Base-by-base conservation (phyloP, 2,888 invertebrate species). In the Plagodis dolabraria region DNA sequence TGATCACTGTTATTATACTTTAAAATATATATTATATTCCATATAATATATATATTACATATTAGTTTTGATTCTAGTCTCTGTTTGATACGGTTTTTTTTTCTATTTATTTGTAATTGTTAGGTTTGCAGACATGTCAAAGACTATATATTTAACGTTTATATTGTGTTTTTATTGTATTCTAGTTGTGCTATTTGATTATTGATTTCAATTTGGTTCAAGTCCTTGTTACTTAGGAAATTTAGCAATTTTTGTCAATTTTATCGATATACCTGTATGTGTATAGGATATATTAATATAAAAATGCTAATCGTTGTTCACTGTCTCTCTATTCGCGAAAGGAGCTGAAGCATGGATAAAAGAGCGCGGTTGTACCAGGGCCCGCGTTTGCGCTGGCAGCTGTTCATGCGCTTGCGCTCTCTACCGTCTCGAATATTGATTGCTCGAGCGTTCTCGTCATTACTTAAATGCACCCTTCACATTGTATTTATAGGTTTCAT, bases 161-260 rank as follows among this genome's bases (percentile, higher is more conserved):
- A 67, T 75, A 63, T 68, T 63, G 68, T 69, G 60, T 53, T 52
- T 64, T 57, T 64, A 70, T 64, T 69, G 63, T 47, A 67, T 73
- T 74, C 70, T 74, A 71, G 56, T 71, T 67, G 64, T 47, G 63
- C 69, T 67, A 53, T 63, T 54, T 60, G 59, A 49, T 55, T 51
- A 62, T 60, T 33, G 12, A 40, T 59, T 53, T 47, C 12, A 2
- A 22, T 22, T 22, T 22, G 22, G 1, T 67, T 60, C 12, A 61
- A 40, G 53, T 61, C 50, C 33, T 47, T 63, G 50, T 65, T 64
- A 55, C 58, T 64, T 80, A 71, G 71, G 76, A 83, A 85, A 74
- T 71, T 80, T 86, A 86, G 85, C 83, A 87, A 88, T 85, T 84
- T 85, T 77, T 65, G 90, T 90, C 87, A 90, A 90, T 89, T 90